Evolutionary conservation across 64 coral and sea anemone genomes (phyloP), one percentile per base, ranked within the genome.

Genomic region (Montipora sp.): DNA sequence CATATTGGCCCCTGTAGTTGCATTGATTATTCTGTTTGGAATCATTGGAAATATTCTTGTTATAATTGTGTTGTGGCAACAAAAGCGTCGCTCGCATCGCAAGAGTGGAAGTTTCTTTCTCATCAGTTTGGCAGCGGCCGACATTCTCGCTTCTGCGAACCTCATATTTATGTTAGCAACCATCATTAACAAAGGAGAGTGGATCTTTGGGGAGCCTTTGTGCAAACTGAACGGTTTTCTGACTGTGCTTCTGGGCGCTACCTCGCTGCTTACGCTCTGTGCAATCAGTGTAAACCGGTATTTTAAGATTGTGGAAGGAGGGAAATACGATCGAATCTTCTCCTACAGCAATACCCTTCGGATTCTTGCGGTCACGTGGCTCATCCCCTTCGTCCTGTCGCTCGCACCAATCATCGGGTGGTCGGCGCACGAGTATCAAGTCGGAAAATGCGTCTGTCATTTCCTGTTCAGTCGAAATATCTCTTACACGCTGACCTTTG

Each of bases 401-500:
- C n/a, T 93, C 21, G 91, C 83, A 12, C 91, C 91, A 1, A 78
- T 87, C 16, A 58, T 93, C 18, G 91, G 91, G 20, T 93, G 91
- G 91, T 93, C 91, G 57, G 82, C 46, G 15, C 84, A 93, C 36
- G 75, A 87, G 23, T 93, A 87, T 65, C 91, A 93, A 48, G 79
- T 93, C 47, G 77, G 83, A 15, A 93, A 93, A 58, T 87, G 91
- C 75, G 73, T 92, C 47, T 93, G 91, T 47, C 91, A 93, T 71
- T 93, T 93, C 36, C 45, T 79, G 8, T 93, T 93, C 75, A 88
- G 91, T n/a, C 66, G 59, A 21, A 87, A 23, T 10, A 65, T 87
- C 11, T 93, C 91, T 5, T 93, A 93, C 21, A 93, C 91, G 0
- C 16, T 93, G 10, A 93, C 83, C 8, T 93, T 93, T 44, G 9